A percentile compares a stretch with the other conserved stretches of the same genome.
Evolutionary conservation across 2,113 vertebrate genomes (phyloP).

Genomic region (Paraplagusia blochii): DNA sequence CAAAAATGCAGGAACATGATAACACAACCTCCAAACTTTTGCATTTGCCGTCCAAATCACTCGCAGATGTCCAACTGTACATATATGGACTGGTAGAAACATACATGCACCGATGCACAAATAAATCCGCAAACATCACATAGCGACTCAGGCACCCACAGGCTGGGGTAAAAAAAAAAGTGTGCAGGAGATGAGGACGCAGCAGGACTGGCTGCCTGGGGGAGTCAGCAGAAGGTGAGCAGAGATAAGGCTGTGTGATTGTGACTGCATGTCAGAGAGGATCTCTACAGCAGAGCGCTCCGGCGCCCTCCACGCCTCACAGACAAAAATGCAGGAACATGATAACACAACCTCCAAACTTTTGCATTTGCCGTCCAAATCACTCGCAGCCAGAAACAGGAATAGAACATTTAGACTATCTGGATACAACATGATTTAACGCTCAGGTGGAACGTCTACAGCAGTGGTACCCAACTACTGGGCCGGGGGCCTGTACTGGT

Average conservation of each 20-base stretch:
- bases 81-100: conserved; percentile 12
- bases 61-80: conserved; percentile 18
- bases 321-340: conserved; percentile 17
- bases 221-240: conserved; percentile 75
- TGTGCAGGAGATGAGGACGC: conserved; percentile 56
- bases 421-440: not conserved
- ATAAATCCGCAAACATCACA: not conserved
- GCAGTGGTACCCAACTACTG: too few relatives aligned
- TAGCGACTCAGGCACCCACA: conserved; percentile 14
- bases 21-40: conserved; percentile 22
- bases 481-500: too few relatives aligned
- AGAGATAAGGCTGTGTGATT: conserved; percentile 73
- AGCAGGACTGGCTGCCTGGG: conserved; percentile 62
- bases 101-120: not conserved
- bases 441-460: too few relatives aligned
- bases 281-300: conserved; percentile 56
- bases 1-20: conserved; percentile 7
- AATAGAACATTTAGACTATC: conserved; percentile 17
- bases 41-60: conserved; percentile 27
- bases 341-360: conserved; percentile 11
- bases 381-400: conserved; percentile 35
- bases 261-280: conserved; percentile 73
- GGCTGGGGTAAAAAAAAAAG: conserved; percentile 12
- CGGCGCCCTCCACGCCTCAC: conserved; percentile 16
- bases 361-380: conserved; percentile 33